Percentiles rank a stretch among this genome's conserved stretches.
Evolutionary conservation across 2,797 vertebrate genomes (phyloP).

Genomic region (Cyprinodon diabolis): DNA sequence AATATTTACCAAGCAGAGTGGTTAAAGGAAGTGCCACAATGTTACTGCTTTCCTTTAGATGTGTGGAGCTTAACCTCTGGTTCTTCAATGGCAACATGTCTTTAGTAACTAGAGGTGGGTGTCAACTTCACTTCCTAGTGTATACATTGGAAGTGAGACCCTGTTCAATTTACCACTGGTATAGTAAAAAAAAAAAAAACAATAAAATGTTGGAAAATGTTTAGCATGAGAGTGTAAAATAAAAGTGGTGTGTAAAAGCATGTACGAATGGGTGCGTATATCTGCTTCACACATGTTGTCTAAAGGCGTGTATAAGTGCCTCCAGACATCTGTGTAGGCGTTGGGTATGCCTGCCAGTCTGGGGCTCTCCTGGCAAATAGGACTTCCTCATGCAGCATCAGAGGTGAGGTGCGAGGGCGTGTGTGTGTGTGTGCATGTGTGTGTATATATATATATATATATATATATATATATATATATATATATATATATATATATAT

Average conservation of each 20-base stretch:
- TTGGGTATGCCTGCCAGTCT: conserved; percentile 78
- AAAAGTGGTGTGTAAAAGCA: conserved; percentile 15
- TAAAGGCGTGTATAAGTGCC: conserved; percentile 32
- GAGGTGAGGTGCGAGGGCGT: conserved; percentile 78
- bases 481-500: no score
- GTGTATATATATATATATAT: no score
- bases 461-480: no score
- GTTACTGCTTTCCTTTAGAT: conserved; percentile 21
- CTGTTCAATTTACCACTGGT: conserved; percentile 40
- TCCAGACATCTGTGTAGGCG: conserved; percentile 59
- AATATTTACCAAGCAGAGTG: conserved; percentile 52
- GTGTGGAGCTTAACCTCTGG: conserved; percentile 49
- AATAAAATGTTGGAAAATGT: conserved; percentile 64
- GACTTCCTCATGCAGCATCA: conserved; percentile 76
- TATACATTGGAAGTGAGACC: conserved; percentile 51
- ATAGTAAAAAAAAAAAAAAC: conserved; percentile 31
- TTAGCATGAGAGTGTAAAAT: conserved; percentile 29
- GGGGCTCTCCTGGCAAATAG: conserved; percentile 75
- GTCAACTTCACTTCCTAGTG: conserved; percentile 51
- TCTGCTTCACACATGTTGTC: conserved; percentile 54
- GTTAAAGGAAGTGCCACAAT: conserved; percentile 40
- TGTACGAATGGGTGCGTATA: conserved; percentile 21
- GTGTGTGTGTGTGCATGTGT: neutral
- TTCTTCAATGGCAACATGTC: conserved; percentile 38
- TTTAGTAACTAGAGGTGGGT: conserved; percentile 30